phyloP scores from a whole-genome alignment of 2,888 invertebrate species.

The Brachyopa scutellaris region DNA sequence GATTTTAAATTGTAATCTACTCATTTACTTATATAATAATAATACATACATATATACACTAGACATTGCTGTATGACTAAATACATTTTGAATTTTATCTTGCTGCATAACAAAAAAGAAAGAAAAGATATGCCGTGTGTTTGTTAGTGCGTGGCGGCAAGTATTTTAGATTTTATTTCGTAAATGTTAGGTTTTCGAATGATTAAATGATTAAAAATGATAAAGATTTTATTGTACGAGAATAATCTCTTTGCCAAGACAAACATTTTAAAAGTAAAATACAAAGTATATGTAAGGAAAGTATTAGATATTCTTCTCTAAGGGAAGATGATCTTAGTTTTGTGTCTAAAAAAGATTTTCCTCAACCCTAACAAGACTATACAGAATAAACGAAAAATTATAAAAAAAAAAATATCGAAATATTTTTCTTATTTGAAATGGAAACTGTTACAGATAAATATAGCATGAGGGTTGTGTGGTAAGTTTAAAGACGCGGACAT shows the following conservation, averaged over 20 bases:
- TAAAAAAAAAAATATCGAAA: slow-evolving; percentile 23
- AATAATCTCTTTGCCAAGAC: slow-evolving; percentile 56
- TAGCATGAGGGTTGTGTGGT: too few species aligned
- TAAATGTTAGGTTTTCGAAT: slow-evolving; percentile 68
- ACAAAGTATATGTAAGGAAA: slow-evolving; percentile 54
- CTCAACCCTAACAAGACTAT: slow-evolving; percentile 53
- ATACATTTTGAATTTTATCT: slow-evolving; percentile 67
- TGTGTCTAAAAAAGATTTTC: slow-evolving; percentile 49
- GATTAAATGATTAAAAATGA: slow-evolving; percentile 22
- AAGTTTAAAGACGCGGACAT: too few species aligned
- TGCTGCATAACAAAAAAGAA: slow-evolving; percentile 53
- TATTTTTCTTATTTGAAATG: too few species aligned
- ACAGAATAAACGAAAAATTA: slow-evolving; percentile 66
- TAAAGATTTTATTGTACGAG: slow-evolving; percentile 47
- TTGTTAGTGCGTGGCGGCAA: slow-evolving; percentile 58
- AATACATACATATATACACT: slow-evolving; percentile 54
- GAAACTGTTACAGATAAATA: too few species aligned
- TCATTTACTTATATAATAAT: slow-evolving; percentile 68
- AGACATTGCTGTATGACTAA: slow-evolving; percentile 72
- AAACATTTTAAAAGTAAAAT: slow-evolving; percentile 41
- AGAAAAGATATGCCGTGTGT: slow-evolving; percentile 36
- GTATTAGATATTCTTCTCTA: slow-evolving; percentile 55
- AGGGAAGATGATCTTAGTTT: slow-evolving; percentile 53
- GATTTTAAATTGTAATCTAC: slow-evolving; percentile 64
- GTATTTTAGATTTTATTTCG: slow-evolving; percentile 70